Percentiles rank a stretch among this genome's conserved stretches.
Conservation (phyloP, 2,113 vertebrate species). For the Callipepla californica region DNA sequence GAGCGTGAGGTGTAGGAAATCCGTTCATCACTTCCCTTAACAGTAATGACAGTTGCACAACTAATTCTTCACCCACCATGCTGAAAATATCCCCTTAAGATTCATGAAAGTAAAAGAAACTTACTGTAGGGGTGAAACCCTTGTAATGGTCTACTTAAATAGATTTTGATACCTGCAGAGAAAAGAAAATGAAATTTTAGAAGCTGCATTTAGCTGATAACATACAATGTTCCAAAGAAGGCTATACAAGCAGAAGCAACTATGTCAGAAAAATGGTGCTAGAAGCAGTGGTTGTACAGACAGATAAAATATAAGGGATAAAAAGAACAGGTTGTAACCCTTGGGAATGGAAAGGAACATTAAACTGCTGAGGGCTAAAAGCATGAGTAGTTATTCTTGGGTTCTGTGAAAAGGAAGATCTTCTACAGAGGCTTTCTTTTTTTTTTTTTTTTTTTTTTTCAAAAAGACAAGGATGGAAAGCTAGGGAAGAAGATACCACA, state of each 20-base stretch:
- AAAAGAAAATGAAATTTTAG: slow-evolving; percentile 63
- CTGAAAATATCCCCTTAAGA: slow-evolving; percentile 44
- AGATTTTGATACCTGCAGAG: slow-evolving; percentile 58
- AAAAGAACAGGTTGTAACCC: slow-evolving; percentile 37
- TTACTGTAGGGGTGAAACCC: not conserved
- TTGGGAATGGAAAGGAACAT: slow-evolving; percentile 21
- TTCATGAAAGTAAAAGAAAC: slow-evolving; percentile 57
- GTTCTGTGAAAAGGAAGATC: not conserved
- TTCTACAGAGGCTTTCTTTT: not conserved
- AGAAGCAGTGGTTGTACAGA: slow-evolving; percentile 35
- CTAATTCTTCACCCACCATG: slow-evolving; percentile 50
- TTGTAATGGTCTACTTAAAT: slow-evolving; percentile 62
- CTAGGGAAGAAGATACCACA: not conserved
- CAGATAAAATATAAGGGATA: slow-evolving; percentile 51
- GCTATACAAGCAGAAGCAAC: slow-evolving; percentile 30
- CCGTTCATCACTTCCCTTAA: slow-evolving; percentile 5
- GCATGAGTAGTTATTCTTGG: slow-evolving; percentile 31
- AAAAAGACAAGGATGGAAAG: not conserved
- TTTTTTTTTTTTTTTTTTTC: too few relatives aligned
- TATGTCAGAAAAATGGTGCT: slow-evolving; percentile 31
- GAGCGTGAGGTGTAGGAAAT: not conserved
- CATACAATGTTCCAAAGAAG: not conserved
- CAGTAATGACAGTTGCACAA: slow-evolving; percentile 1
- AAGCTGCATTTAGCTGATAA: slow-evolving; percentile 64
- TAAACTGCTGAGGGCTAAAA: slow-evolving; percentile 36